Evolutionary conservation across 1,140 invertebrate genomes (phyloP), one percentile per base, ranked within the genome.

Genomic region (Microvelia longipes): DNA sequence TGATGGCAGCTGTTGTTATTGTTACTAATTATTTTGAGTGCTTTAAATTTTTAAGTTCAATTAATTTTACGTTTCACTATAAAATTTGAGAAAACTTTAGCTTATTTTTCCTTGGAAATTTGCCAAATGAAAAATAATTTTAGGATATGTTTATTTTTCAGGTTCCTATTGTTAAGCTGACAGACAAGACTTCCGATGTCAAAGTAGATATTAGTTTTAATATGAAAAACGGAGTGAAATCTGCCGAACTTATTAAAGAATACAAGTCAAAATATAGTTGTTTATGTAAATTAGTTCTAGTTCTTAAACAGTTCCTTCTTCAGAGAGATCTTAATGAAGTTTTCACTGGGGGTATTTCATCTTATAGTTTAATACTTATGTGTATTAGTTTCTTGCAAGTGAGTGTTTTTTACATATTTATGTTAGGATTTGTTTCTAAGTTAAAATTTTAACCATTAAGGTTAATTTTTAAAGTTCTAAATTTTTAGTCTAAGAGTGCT

Each of bases 281-380:
- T 69, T 83, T 98, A 71, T 88, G 91, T 28, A 96, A 96, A 77
- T 84, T 98, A 75, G 94, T 98, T 72, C 89, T 98, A 81, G 94
- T 98, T 68, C 84, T 99, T 72, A 99, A 99, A 82, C 95, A 98
- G 82, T 98, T 98, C 83, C 86, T 98, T 69, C 83, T 97, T 67
- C 92, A 98, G 82, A 86, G 96, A 80, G 94, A 98, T 84, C 86
- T 99, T 75, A 98, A 98, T 82, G 96, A 98, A 87, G 96, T 98
- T 66, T 99, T 97, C 82, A 98, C 94, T 67, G 96, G 97, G 74
- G 97, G 97, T 78, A 97, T 99, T 76, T 96, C 94, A 73, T 98
- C 96, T 60, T 99, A 99, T 81, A 95, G 94, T 78, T 87, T 99
- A 73, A 98, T 98, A 79, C 87, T 99, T 69, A 95, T 99, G 90